These are phyloP conservation scores for Sesia apiformis DNA, from an alignment of 2,888 invertebrate species.

Conservation along the genomic window DNA sequence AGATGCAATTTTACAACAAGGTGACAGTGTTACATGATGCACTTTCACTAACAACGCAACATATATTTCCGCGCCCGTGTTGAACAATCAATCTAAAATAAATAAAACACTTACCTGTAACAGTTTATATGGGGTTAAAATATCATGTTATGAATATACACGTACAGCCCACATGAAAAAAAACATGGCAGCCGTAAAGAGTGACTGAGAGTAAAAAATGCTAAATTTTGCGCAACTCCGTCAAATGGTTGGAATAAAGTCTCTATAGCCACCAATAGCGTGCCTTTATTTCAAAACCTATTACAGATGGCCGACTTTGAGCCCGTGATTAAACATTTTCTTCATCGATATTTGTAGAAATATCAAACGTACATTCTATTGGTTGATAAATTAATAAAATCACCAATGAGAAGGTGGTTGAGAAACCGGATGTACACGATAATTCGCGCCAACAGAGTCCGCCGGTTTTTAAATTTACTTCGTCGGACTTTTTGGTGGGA, in stretches of 20 bases:
- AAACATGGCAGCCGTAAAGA: conserved; percentile 82
- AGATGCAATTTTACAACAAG: conserved; percentile 71
- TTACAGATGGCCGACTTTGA: conserved; percentile 49
- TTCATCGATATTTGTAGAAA: conserved; percentile 42
- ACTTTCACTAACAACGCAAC: conserved; percentile 65
- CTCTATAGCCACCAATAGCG: conserved; percentile 49
- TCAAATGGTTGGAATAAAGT: conserved; percentile 60
- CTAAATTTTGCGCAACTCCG: conserved; percentile 69
- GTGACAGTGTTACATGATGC: conserved; percentile 70
- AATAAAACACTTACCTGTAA: conserved; percentile 54
- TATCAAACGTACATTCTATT: conserved; percentile 16
- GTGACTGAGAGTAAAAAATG: conserved; percentile 54
- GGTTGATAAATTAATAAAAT: conserved; percentile 16
- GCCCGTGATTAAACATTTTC: conserved; percentile 32
- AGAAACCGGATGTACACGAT: conserved; percentile 21
- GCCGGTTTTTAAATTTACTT: background rate
- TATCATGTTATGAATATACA: conserved; percentile 62
- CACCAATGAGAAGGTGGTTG: conserved; percentile 29
- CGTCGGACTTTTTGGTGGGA: too few relatives aligned
- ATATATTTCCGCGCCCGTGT: conserved; percentile 4
- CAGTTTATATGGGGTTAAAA: conserved; percentile 60
- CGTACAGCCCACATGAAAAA: conserved; percentile 82
- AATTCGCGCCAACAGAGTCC: conserved; percentile 28
- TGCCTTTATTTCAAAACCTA: conserved; percentile 38
- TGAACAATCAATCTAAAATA: conserved; percentile 24